Conservation (phyloP, 2,113 vertebrate species). For the Rhodinocichla rosea region DNA sequence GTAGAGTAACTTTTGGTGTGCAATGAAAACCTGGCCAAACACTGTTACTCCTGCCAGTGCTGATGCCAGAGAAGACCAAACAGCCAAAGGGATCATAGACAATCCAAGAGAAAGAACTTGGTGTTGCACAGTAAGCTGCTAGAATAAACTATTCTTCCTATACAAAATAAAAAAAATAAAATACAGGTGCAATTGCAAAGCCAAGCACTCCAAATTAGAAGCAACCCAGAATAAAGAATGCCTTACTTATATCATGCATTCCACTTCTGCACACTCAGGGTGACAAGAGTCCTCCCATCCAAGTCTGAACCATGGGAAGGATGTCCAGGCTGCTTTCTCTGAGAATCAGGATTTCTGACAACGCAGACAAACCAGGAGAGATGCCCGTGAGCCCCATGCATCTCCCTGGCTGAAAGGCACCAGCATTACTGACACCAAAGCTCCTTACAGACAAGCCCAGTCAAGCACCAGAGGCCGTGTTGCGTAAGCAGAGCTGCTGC, state of each 20-base stretch:
- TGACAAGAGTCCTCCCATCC: neutral
- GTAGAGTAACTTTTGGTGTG: neutral
- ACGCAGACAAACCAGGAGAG: accelerated
- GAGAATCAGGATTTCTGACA: neutral
- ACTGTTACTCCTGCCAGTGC: neutral
- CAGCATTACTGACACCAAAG: neutral
- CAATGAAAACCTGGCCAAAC: neutral
- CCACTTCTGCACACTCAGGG: neutral
- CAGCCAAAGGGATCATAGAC: neutral
- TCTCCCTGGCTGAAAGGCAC: neutral
- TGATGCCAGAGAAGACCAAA: neutral
- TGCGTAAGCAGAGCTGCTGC: neutral
- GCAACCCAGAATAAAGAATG: neutral
- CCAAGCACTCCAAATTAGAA: neutral
- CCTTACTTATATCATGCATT: neutral
- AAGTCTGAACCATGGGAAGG: neutral
- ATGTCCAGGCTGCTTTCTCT: neutral
- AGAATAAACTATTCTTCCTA: neutral
- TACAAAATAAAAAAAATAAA: neutral
- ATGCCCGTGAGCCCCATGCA: accelerated
- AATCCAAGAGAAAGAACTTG: neutral
- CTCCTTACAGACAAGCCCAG: neutral
- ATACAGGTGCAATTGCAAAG: neutral
- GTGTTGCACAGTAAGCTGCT: neutral
- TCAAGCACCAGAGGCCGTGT: neutral